A percentile compares a stretch with the other conserved stretches of the same genome.
Conservation (phyloP, 2,113 vertebrate species). For the Porphyrio hochstetteri region DNA sequence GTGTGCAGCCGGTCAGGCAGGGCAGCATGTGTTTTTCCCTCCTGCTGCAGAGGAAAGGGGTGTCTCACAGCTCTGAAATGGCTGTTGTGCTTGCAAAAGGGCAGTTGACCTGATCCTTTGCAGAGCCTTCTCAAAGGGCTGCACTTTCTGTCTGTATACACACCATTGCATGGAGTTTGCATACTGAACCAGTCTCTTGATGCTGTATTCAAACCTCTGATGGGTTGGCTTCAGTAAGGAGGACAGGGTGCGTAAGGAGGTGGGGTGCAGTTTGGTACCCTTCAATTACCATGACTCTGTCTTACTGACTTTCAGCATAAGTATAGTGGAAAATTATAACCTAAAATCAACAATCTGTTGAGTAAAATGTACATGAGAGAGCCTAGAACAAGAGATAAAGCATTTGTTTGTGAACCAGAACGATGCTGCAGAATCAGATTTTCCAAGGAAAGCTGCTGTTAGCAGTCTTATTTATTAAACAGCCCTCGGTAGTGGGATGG, state of each 20-base stretch:
- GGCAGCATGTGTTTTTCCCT: background rate
- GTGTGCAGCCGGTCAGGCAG: fast-evolving
- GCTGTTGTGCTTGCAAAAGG: background rate
- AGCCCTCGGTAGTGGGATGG: background rate
- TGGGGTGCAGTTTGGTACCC: background rate
- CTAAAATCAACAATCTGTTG: background rate
- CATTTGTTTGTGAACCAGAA: background rate
- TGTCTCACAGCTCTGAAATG: background rate
- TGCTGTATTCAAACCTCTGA: background rate
- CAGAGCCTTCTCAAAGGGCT: background rate
- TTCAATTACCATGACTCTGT: background rate
- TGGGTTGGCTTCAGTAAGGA: background rate
- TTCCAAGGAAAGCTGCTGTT: background rate
- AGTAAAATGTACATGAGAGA: background rate
- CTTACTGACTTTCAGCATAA: background rate
- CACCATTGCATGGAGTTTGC: background rate
- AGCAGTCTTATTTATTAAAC: background rate
- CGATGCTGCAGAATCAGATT: background rate
- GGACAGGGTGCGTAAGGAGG: background rate
- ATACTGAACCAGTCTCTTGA: background rate
- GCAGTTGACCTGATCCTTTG: background rate
- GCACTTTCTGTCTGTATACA: background rate
- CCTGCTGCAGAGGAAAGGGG: background rate
- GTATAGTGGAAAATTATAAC: background rate
- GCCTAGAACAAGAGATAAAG: background rate